phyloP scores from a whole-genome alignment of 2,797 vertebrate species.

The Sparidentex hasta region DNA sequence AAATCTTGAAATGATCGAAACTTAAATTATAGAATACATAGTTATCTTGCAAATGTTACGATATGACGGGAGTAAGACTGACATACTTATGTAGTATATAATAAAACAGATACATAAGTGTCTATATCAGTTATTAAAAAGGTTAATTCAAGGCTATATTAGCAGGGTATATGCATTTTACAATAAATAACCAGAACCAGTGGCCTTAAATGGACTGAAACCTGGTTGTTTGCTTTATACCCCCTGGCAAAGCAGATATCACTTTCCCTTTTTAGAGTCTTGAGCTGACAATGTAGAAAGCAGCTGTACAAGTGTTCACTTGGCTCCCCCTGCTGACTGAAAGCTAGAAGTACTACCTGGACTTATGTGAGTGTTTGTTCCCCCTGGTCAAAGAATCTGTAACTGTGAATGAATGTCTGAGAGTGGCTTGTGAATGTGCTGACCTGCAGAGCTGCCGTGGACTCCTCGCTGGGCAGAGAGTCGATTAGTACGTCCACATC shows the following conservation, averaged over 20 bases:
- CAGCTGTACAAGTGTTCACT: neutral
- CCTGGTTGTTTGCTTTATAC: neutral
- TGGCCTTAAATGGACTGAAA: neutral
- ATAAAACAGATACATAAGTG: neutral
- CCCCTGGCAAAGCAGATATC: neutral
- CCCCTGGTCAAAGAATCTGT: neutral
- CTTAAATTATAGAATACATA: neutral
- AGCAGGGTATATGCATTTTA: neutral
- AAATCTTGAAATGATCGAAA: too few species aligned
- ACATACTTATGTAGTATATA: neutral
- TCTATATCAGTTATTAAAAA: neutral
- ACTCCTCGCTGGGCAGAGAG: conserved; percentile 97
- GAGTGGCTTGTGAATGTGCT: neutral
- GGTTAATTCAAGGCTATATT: too few species aligned
- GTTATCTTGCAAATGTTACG: neutral
- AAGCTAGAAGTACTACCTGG: neutral
- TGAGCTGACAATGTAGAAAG: neutral
- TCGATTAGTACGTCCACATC: conserved; percentile 98
- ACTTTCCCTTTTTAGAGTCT: neutral
- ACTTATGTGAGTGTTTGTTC: neutral
- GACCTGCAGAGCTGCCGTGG: conserved; percentile 97
- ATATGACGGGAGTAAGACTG: neutral
- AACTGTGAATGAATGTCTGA: neutral
- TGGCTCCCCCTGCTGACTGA: conserved; percentile 65
- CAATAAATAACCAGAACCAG: neutral